These are phyloP conservation scores for Phengaris alcon DNA, from an alignment of 2,888 invertebrate genomes.

Conservation along the genomic window DNA sequence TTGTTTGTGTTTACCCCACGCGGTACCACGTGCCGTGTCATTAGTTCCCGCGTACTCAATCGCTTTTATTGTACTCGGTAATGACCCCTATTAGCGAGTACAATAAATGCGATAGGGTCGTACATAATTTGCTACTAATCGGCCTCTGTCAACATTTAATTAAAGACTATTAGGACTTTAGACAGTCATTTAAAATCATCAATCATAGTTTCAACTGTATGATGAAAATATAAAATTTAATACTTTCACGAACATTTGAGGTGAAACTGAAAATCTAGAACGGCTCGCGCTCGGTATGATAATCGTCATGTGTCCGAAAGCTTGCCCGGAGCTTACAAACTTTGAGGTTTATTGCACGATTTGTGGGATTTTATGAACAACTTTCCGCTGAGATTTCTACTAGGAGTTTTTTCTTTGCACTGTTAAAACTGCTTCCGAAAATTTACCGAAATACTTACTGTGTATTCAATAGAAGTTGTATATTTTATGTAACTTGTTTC, in stretches of 20 bases:
- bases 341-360: constrained; percentile 27
- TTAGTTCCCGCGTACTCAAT: neutral
- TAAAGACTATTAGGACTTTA: neutral
- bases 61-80: constrained; percentile 21
- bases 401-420: constrained; percentile 15
- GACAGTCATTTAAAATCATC: neutral
- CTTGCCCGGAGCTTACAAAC: constrained; percentile 16
- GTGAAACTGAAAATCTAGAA: neutral
- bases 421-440: constrained; percentile 19
- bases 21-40: constrained; percentile 2
- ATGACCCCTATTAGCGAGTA: constrained; percentile 8
- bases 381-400: constrained; percentile 26
- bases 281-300: neutral
- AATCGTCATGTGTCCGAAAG: neutral
- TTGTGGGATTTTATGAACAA: constrained; percentile 27
- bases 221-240: neutral
- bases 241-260: neutral
- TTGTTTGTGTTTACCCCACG: constrained; percentile 13
- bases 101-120: neutral
- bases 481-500: neutral
- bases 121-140: constrained; percentile 10
- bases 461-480: neutral
- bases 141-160: constrained; percentile 10
- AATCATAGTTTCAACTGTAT: neutral
- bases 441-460: neutral